Conservation (phyloP, 2,888 invertebrate genomes). For the Dermolepida albohirtum region DNA sequence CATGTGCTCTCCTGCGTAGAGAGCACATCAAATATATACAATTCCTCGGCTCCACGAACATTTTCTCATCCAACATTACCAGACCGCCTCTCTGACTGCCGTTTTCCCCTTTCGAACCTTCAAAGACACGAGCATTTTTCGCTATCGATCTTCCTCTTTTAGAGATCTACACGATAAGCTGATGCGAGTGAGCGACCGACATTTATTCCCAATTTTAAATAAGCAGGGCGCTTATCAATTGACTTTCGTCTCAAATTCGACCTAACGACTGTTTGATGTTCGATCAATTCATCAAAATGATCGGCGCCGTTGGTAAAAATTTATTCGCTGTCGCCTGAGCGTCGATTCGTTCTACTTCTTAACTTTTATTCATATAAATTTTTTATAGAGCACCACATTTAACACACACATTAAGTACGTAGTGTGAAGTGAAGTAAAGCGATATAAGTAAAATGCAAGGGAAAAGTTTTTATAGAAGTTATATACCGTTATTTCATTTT, state of each 20-base stretch:
- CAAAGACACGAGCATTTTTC: conserved; percentile 6
- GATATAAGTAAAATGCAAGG: too few species aligned
- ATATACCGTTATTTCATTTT: too few species aligned
- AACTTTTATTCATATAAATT: conserved; percentile 1
- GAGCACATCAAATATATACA: conserved; percentile 12
- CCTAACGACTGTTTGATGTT: conserved; percentile 19
- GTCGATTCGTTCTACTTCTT: neutral
- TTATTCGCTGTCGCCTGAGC: neutral
- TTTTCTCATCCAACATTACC: too few species aligned
- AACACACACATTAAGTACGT: too few species aligned
- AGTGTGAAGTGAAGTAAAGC: too few species aligned
- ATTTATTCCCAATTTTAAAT: too few species aligned
- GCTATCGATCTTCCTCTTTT: conserved; percentile 5
- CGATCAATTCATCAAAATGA: conserved; percentile 16
- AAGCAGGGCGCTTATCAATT: conserved; percentile 4
- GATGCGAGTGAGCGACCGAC: neutral
- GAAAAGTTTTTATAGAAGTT: too few species aligned
- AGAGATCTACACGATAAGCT: too few species aligned
- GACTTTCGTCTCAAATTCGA: conserved; percentile 10
- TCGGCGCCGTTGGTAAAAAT: neutral
- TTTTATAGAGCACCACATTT: too few species aligned
- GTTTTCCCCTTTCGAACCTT: conserved; percentile 14
- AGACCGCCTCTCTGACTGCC: neutral
- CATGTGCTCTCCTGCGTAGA: conserved; percentile 28
- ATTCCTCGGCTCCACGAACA: neutral